These are phyloP conservation scores for Drosophila koepferae DNA, from an alignment of 2,888 invertebrate genomes.

Conservation along the genomic window DNA sequence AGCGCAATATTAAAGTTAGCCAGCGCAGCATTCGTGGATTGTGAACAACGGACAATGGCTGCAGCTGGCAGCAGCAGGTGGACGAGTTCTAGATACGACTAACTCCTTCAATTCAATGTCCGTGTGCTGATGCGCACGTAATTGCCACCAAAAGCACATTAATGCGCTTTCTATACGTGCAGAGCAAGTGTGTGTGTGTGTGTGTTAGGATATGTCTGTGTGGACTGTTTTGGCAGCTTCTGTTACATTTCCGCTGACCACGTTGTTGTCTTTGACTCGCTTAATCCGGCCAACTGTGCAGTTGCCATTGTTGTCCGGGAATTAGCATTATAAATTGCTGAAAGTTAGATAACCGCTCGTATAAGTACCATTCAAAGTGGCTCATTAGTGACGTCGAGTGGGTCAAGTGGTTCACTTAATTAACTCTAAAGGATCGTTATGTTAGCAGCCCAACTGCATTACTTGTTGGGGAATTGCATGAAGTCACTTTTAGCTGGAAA, in stretches of 20 bases:
- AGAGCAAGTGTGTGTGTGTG: neutral
- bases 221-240: slow-evolving; percentile 46
- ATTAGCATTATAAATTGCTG: slow-evolving; percentile 70
- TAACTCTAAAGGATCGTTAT: slow-evolving; percentile 42
- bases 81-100: slow-evolving; percentile 22
- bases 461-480: slow-evolving; percentile 1
- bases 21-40: neutral
- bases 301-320: slow-evolving; percentile 37
- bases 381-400: slow-evolving; percentile 58
- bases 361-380: slow-evolving; percentile 11
- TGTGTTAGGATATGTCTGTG: slow-evolving; percentile 7
- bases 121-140: slow-evolving; percentile 57
- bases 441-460: slow-evolving; percentile 7
- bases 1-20: slow-evolving; percentile 9
- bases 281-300: slow-evolving; percentile 52
- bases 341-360: slow-evolving; percentile 52
- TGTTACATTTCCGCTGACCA: slow-evolving; percentile 59
- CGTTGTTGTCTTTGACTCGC: slow-evolving; percentile 47
- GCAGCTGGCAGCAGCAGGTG: slow-evolving; percentile 24
- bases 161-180: slow-evolving; percentile 30
- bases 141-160: slow-evolving; percentile 66
- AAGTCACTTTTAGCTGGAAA: neutral
- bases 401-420: slow-evolving; percentile 61
- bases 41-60: slow-evolving; percentile 8
- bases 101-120: slow-evolving; percentile 31